Evolutionary conservation across 2,797 vertebrate genomes (phyloP).

Genomic region (Enteromius paludinosus): DNA sequence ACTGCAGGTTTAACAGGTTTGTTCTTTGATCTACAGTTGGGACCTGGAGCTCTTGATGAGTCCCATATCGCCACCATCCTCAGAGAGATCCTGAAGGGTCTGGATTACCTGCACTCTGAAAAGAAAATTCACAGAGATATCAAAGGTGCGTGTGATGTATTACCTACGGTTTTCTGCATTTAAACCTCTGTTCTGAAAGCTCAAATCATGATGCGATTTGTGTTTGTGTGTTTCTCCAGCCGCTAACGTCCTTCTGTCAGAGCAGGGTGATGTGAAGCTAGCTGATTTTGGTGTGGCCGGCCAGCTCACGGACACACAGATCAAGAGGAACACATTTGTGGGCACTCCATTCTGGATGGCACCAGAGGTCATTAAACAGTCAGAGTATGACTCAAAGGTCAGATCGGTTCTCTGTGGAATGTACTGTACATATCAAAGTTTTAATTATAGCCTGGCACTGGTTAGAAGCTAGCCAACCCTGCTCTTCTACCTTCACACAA

Average conservation of each 20-base stretch:
- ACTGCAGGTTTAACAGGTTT: not conserved
- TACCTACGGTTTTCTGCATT: not conserved
- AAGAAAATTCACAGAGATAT: slow-evolving; percentile 99
- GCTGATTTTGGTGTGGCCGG: slow-evolving; percentile 98
- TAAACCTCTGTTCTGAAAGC: not conserved
- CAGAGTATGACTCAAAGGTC: slow-evolving; percentile 97
- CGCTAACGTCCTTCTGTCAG: slow-evolving; percentile 92
- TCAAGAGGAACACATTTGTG: slow-evolving; percentile 98
- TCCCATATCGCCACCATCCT: slow-evolving; percentile 95
- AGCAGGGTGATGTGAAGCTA: slow-evolving; percentile 96
- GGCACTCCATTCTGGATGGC: slow-evolving; percentile 99
- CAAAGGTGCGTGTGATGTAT: slow-evolving; percentile 82
- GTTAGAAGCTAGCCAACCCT: not conserved
- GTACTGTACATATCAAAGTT: not conserved
- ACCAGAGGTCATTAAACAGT: slow-evolving; percentile 98
- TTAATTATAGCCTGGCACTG: not conserved
- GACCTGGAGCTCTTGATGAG: slow-evolving; percentile 93
- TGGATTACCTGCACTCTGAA: slow-evolving; percentile 97
- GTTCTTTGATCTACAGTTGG: slow-evolving; percentile 79
- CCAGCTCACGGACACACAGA: slow-evolving; percentile 96
- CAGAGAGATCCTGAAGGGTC: slow-evolving; percentile 95
- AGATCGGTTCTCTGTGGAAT: not conserved
- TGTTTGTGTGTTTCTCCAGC: slow-evolving; percentile 62
- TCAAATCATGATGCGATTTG: not conserved
- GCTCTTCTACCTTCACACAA: not conserved